Percentiles rank a stretch among this genome's conserved stretches.
Evolutionary conservation across 2,888 invertebrate genomes (phyloP).

Genomic region (Tridacna crocea): DNA sequence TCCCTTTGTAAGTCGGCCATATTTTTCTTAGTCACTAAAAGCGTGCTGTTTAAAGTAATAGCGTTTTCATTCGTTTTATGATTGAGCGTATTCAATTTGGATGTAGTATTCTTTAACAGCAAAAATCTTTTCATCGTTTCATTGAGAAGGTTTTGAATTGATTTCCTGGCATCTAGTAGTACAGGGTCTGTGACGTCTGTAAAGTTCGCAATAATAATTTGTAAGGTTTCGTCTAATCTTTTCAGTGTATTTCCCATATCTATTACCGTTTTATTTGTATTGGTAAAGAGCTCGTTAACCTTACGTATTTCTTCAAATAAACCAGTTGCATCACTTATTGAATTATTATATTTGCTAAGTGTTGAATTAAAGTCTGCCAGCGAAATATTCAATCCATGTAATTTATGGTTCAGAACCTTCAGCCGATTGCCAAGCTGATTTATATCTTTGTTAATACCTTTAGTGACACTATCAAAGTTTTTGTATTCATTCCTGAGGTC

Average conservation of each 20-base stretch:
- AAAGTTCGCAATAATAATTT: conserved; percentile 21
- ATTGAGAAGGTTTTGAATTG: conserved; percentile 26
- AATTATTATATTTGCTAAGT: conserved; percentile 30
- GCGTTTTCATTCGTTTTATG: not conserved
- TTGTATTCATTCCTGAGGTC: conserved; percentile 23
- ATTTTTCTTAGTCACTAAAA: conserved; percentile 32
- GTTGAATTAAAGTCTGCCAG: conserved; percentile 29
- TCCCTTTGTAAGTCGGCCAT: conserved; percentile 40
- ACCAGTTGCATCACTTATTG: conserved; percentile 6
- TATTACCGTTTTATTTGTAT: not conserved
- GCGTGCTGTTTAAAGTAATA: conserved; percentile 27
- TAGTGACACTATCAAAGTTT: conserved; percentile 15
- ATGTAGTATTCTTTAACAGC: conserved; percentile 8
- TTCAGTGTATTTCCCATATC: conserved; percentile 7
- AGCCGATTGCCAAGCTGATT: conserved; percentile 19
- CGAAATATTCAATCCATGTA: conserved; percentile 28
- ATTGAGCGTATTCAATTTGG: conserved; percentile 9
- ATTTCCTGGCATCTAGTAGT: conserved; percentile 28
- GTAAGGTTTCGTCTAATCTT: conserved; percentile 1
- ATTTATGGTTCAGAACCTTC: not conserved
- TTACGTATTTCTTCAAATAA: not conserved
- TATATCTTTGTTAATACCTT: conserved; percentile 6
- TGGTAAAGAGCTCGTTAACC: not conserved
- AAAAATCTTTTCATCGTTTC: conserved; percentile 29
- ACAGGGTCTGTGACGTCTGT: conserved; percentile 44